Evolutionary conservation across 2,797 vertebrate species (phyloP).

Genomic region (Acanthornis magna): DNA sequence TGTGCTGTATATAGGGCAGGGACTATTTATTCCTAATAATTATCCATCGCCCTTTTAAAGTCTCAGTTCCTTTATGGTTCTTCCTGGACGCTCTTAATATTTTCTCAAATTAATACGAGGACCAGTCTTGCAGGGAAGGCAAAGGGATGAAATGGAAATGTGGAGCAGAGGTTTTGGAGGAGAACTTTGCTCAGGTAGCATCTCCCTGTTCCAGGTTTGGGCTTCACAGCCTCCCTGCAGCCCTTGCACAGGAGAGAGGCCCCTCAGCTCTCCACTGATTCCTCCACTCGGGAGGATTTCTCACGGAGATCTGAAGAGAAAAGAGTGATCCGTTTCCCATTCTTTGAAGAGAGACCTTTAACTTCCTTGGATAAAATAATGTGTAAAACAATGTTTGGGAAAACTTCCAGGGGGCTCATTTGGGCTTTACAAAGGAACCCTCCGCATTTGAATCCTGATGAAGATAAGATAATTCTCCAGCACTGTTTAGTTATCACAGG

Average conservation of each 20-base stretch:
- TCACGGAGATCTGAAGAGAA: not conserved
- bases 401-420: slow-evolving; percentile 53
- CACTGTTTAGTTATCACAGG: slow-evolving; percentile 22
- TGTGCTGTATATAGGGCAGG: not conserved
- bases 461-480: slow-evolving; percentile 48
- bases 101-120: not conserved
- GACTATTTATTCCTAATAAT: not conserved
- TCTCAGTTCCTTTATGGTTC: not conserved
- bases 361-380: slow-evolving; percentile 52
- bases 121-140: not conserved
- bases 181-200: not conserved
- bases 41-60: not conserved
- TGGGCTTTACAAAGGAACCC: slow-evolving; percentile 46
- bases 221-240: not conserved
- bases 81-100: not conserved
- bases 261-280: not conserved
- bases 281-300: not conserved
- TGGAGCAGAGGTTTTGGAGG: not conserved
- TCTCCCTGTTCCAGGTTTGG: not conserved
- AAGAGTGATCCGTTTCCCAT: slow-evolving; percentile 7
- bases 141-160: not conserved
- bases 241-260: not conserved
- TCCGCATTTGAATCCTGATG: slow-evolving; percentile 15
- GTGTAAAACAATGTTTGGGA: slow-evolving; percentile 62
- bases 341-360: slow-evolving; percentile 56